Base-by-base conservation (phyloP, 1,140 invertebrate genomes). In the Calephelis nemesis region DNA sequence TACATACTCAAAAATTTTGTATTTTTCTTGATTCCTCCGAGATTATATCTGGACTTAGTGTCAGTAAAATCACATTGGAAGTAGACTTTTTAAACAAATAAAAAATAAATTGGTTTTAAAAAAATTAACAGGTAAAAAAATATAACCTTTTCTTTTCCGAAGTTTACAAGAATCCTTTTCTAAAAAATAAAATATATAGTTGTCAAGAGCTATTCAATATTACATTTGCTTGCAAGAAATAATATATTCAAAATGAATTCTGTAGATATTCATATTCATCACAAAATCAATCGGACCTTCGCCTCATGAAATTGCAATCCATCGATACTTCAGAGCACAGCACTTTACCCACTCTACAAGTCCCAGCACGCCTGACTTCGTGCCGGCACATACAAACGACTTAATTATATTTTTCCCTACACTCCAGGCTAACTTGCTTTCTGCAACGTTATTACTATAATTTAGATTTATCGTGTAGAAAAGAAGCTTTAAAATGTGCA, bases 341-440 rank as follows among this genome's bases (percentile, higher is more conserved):
- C 76, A 65, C 63, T 65, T 15, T 62, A 52, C 52, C 47, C 68
- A 65, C 75, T 63, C 78, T 79, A 78, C 75, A 9, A 85, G 75
- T 79, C 77, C n/a, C 66, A 63, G 79, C 83, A 87, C 83, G 81
- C 65, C 63, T 68, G 66, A 45, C 68, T 74, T 66, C 86, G 83
- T 88, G 86, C 72, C 74, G 50, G 70, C 75, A 80, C 84, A 88
- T 88, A 85, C 77, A 87, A 84, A 87, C 76, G 75, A 83, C 84
- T 78, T 85, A 74, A 87, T 87, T 88, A 86, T 85, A 82, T 83
- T 79, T 82, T 82, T 80, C 77, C 75, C 70, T 63, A 65, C 65
- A 70, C 72, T 71, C 69, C 65, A 64, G 52, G 54, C 66, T 69
- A 63, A 68, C 70, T 47, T 63, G 70, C 62, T 70, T 66, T 71